A percentile compares a stretch with the other conserved stretches of the same genome.
These are phyloP conservation scores for Catocala sponsa DNA, from an alignment of 2,888 invertebrate genomes.

Conservation along the genomic window DNA sequence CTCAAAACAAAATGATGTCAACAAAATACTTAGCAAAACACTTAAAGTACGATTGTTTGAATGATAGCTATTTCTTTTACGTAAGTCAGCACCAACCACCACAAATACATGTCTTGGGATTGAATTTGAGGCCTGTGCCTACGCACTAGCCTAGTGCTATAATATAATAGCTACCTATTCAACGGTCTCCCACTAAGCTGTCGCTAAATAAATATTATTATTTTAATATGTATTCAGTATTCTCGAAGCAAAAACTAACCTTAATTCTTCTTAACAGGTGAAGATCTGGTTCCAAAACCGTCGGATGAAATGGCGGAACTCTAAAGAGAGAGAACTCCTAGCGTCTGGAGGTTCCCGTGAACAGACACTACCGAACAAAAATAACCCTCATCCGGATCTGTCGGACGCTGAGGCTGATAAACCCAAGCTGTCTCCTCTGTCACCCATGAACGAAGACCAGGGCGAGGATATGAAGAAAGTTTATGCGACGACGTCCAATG, in stretches of 20 bases:
- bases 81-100: no score
- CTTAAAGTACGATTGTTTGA: no score
- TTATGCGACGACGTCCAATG: slow-evolving; percentile 68
- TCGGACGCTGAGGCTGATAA: slow-evolving; percentile 96
- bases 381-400: slow-evolving; percentile 98
- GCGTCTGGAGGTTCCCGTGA: slow-evolving; percentile 98
- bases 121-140: no score
- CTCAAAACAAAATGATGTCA: no score
- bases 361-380: slow-evolving; percentile 98
- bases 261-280: slow-evolving; percentile 76
- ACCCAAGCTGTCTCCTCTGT: slow-evolving; percentile 90
- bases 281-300: slow-evolving; percentile 97
- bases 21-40: no score
- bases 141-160: no score
- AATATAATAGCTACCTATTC: no score
- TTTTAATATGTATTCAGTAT: not conserved
- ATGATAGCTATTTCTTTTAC: no score
- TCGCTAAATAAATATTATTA: no score
- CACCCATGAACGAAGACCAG: slow-evolving; percentile 78
- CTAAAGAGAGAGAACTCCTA: slow-evolving; percentile 97
- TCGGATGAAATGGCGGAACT: slow-evolving; percentile 99
- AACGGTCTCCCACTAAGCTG: no score
- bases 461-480: slow-evolving; percentile 70
- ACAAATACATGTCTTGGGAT: no score
- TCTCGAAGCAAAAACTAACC: not conserved